A percentile compares a stretch with the other conserved stretches of the same genome.
Conservation (phyloP, 2,888 invertebrate genomes). For the Alsophila aescularia region DNA sequence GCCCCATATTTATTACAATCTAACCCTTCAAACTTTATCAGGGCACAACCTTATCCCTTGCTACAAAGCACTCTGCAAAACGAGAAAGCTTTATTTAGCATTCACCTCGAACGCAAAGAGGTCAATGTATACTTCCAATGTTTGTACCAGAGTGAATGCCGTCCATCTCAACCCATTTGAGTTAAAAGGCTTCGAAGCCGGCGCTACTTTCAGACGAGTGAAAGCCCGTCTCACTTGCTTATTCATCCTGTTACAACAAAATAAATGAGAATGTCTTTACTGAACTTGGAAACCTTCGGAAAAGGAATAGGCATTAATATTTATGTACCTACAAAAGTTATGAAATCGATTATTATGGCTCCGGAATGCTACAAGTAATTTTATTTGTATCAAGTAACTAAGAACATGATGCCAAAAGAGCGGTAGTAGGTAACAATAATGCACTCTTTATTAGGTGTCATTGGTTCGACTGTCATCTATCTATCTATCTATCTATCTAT, state of each 20-base stretch:
- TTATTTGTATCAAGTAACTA: too few relatives aligned
- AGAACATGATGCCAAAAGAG: too few relatives aligned
- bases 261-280: background rate
- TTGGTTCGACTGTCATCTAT: too few relatives aligned
- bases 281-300: background rate
- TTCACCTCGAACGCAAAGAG: slow-evolving; percentile 43
- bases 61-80: slow-evolving; percentile 10
- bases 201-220: slow-evolving; percentile 46
- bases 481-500: too few relatives aligned
- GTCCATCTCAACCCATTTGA: slow-evolving; percentile 50
- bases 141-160: slow-evolving; percentile 49
- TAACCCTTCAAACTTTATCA: background rate
- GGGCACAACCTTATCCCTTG: background rate
- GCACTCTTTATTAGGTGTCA: too few relatives aligned
- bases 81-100: slow-evolving; percentile 18
- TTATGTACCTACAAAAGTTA: background rate
- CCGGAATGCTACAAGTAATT: too few relatives aligned
- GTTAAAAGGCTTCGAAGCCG: slow-evolving; percentile 50
- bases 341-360: background rate
- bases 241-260: slow-evolving; percentile 1
- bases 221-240: slow-evolving; percentile 38
- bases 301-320: background rate
- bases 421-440: too few relatives aligned
- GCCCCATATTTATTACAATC: background rate
- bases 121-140: slow-evolving; percentile 46